Evolutionary conservation across 2,888 invertebrate genomes (phyloP).

Genomic region (Kuschelorhynchus macadamiae): DNA sequence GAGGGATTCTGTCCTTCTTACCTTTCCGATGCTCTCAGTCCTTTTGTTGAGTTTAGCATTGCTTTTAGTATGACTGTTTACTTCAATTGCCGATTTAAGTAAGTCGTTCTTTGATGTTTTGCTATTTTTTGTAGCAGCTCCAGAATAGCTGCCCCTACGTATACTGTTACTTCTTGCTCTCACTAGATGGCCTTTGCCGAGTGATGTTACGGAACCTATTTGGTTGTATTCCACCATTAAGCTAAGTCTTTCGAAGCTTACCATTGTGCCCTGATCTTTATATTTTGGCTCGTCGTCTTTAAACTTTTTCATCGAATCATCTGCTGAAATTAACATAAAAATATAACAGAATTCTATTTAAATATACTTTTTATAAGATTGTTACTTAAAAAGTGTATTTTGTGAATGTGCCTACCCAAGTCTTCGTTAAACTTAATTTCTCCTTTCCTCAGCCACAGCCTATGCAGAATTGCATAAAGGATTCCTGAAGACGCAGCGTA

Average conservation of each 20-base stretch:
- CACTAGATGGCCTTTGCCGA: conserved; percentile 70
- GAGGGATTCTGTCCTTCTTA: no score
- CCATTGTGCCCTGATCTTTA: conserved; percentile 79
- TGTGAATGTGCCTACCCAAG: no score
- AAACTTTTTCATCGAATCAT: conserved; percentile 57
- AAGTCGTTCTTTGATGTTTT: conserved; percentile 77
- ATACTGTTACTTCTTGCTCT: conserved; percentile 68
- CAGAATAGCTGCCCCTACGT: conserved; percentile 73
- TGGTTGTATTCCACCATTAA: conserved; percentile 84
- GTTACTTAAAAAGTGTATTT: no score
- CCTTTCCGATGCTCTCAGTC: conserved; percentile 39
- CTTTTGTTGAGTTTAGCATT: conserved; percentile 48
- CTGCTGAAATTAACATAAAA: conserved; percentile 21
- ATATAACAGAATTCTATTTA: no score
- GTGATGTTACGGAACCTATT: conserved; percentile 80
- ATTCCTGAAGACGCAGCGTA: conserved; percentile 81
- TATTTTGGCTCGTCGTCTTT: conserved; percentile 74
- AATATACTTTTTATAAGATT: no score
- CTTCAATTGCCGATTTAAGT: conserved; percentile 79
- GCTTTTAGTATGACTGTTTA: conserved; percentile 70
- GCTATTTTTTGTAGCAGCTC: conserved; percentile 69
- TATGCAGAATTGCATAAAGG: conserved; percentile 79
- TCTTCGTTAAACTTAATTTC: no score
- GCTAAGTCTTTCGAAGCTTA: conserved; percentile 80
- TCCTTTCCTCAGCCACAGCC: conserved; percentile 78